Conservation (phyloP, 2,797 vertebrate genomes). For the Saguinus oedipus region DNA sequence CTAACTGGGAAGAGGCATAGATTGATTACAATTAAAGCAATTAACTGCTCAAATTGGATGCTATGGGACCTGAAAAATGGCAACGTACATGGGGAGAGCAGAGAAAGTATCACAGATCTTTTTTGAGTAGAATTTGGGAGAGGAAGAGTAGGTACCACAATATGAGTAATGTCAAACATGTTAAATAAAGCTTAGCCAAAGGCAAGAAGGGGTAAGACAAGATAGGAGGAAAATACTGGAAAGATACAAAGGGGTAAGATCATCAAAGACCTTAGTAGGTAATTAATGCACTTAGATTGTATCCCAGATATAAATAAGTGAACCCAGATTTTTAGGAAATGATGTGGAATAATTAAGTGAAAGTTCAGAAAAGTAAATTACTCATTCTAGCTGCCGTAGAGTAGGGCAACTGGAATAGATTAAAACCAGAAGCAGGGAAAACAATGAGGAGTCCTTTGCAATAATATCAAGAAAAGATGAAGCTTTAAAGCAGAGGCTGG, state of each 20-base stretch:
- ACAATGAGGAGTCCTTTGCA: neutral
- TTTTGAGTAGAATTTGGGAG: neutral
- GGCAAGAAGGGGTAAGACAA: neutral
- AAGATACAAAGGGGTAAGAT: neutral
- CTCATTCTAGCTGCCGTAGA: neutral
- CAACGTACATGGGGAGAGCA: neutral
- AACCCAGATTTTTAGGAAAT: slow-evolving; percentile 23
- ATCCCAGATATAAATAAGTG: neutral
- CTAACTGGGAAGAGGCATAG: neutral
- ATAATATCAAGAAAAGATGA: neutral
- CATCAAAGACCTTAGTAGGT: neutral
- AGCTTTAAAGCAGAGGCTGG: neutral
- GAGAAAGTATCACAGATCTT: neutral
- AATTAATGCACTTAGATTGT: neutral
- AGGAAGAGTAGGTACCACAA: neutral
- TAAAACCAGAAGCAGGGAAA: neutral
- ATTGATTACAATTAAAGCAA: neutral
- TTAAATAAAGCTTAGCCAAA: neutral
- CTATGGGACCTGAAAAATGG: neutral
- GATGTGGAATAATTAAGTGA: neutral
- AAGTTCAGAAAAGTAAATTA: slow-evolving; percentile 14
- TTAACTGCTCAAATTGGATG: neutral
- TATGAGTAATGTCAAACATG: neutral
- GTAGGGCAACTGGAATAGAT: neutral
- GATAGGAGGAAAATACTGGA: neutral